Conservation (phyloP, 92 coral and sea anemone genomes). For the Blastomussa wellsi region DNA sequence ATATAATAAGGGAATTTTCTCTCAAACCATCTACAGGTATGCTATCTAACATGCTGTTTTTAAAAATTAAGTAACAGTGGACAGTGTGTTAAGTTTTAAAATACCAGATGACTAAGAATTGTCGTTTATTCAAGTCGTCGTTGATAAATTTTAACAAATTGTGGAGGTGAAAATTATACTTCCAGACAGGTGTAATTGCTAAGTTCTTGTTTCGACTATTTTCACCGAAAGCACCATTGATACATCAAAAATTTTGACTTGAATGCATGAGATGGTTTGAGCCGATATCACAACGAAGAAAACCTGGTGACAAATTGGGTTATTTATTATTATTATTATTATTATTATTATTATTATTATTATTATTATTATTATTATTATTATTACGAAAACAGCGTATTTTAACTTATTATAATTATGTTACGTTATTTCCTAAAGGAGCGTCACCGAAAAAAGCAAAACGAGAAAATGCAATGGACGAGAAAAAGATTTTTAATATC, state of each 20-base stretch:
- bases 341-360: too few species aligned
- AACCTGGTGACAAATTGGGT: too few species aligned
- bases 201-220: too few species aligned
- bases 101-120: background rate
- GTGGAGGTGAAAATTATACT: too few species aligned
- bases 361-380: too few species aligned
- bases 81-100: background rate
- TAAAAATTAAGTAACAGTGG: too few species aligned
- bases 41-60: background rate
- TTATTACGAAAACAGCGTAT: too few species aligned
- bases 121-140: background rate
- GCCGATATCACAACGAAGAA: too few species aligned
- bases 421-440: background rate
- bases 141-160: background rate
- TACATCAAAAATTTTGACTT: background rate
- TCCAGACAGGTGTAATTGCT: too few species aligned
- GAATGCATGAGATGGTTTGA: background rate
- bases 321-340: too few species aligned
- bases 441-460: conserved; percentile 1
- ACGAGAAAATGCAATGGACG: conserved; percentile 53
- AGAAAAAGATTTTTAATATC: conserved; percentile 69
- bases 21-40: conserved; percentile 24
- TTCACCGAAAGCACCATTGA: too few species aligned
- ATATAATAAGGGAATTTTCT: conserved; percentile 33
- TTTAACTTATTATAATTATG: too few species aligned